Percentiles rank a stretch among this genome's conserved stretches.
Evolutionary conservation across 2,888 invertebrate species (phyloP).

Genomic region (Corbicula japonica): DNA sequence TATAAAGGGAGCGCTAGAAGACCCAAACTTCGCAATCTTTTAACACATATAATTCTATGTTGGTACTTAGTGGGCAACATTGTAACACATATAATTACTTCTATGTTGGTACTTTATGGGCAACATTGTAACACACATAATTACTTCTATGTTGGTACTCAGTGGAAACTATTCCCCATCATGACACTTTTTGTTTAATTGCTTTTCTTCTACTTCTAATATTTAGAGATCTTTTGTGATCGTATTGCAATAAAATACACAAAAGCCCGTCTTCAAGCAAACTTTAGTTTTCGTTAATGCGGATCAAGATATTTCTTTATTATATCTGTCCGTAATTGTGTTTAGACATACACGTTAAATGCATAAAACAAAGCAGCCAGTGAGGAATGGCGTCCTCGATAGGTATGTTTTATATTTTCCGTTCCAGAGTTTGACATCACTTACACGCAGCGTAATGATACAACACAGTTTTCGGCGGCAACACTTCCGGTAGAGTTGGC

Average conservation of each 20-base stretch:
- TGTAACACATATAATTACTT: too few species aligned
- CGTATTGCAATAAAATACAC: not conserved
- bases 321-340: not conserved
- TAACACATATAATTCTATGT: too few species aligned
- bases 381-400: not conserved
- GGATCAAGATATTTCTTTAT: not conserved
- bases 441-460: not conserved
- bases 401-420: not conserved
- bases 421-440: conserved; percentile 26
- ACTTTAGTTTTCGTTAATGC: not conserved
- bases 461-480: not conserved
- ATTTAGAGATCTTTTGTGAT: too few species aligned
- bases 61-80: too few species aligned
- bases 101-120: too few species aligned
- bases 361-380: not conserved
- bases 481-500: not conserved
- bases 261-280: not conserved
- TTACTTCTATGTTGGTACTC: too few species aligned
- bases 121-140: too few species aligned
- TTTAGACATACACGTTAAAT: not conserved
- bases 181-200: too few species aligned
- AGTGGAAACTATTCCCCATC: too few species aligned
- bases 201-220: too few species aligned
- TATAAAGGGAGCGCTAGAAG: too few species aligned
- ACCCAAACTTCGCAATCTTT: too few species aligned